These are phyloP conservation scores for Aspidoscelis tigris DNA, from an alignment of 2,113 vertebrate species.

Conservation along the genomic window DNA sequence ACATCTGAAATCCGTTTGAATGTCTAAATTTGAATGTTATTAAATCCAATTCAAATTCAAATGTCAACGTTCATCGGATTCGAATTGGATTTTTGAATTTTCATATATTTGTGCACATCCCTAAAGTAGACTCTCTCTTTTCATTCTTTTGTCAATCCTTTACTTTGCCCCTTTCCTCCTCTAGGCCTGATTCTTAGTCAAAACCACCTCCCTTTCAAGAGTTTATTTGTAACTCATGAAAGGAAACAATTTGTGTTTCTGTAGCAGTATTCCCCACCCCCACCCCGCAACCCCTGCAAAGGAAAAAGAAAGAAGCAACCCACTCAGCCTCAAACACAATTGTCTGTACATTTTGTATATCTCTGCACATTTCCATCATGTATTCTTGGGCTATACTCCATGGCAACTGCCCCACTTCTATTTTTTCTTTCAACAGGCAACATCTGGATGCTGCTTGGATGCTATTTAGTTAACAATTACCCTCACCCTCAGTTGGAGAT, in stretches of 20 bases:
- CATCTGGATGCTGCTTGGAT: conserved; percentile 67
- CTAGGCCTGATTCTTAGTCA: conserved; percentile 55
- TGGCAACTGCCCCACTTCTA: conserved; percentile 14
- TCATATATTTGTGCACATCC: too few relatives aligned
- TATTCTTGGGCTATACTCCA: conserved; percentile 61
- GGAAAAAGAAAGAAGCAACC: conserved; percentile 48
- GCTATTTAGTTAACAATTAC: conserved; percentile 58
- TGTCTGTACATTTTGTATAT: conserved; percentile 70
- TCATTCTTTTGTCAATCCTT: too few relatives aligned
- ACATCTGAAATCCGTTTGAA: too few relatives aligned
- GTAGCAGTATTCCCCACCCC: conserved; percentile 10
- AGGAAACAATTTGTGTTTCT: conserved; percentile 61
- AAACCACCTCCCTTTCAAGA: conserved; percentile 56
- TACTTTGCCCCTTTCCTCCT: conserved; percentile 41
- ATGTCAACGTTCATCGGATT: too few relatives aligned
- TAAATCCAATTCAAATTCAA: too few relatives aligned
- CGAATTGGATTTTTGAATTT: too few relatives aligned
- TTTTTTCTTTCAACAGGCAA: conserved; percentile 47
- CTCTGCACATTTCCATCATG: conserved; percentile 65
- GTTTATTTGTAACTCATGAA: conserved; percentile 62
- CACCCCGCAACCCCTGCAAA: too few relatives aligned
- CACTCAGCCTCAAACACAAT: conserved; percentile 67
- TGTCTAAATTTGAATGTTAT: too few relatives aligned
- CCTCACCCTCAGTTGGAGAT: conserved; percentile 69
- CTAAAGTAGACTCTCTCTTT: too few relatives aligned